Conservation (phyloP, 2,797 vertebrate genomes). For the Sebastes miniatus region DNA sequence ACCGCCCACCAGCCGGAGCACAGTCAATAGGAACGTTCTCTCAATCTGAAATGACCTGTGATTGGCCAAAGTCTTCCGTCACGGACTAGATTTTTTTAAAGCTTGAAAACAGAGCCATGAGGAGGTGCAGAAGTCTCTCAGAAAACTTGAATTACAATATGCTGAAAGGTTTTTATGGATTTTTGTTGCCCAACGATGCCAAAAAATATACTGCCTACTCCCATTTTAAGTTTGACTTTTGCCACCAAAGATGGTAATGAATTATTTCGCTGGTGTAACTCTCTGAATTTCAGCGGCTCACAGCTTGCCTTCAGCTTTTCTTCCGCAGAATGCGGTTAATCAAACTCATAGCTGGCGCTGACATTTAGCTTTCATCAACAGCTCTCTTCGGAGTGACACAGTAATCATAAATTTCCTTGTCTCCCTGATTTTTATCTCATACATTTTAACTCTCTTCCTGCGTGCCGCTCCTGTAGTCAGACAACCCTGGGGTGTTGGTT, state of each 20-base stretch:
- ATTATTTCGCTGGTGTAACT: neutral
- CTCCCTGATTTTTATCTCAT: conserved; percentile 58
- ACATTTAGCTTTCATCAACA: conserved; percentile 60
- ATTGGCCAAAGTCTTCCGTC: too few species aligned
- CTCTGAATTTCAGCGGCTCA: conserved; percentile 9
- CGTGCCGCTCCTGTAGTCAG: conserved; percentile 29
- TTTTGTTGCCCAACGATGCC: neutral
- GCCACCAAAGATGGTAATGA: neutral
- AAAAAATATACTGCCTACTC: neutral
- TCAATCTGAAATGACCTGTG: too few species aligned
- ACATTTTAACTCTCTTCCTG: conserved; percentile 38
- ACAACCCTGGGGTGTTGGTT: conserved; percentile 60
- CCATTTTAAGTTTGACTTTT: neutral
- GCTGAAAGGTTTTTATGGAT: too few species aligned
- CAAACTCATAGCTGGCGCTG: conserved; percentile 48
- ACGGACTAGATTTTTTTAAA: too few species aligned
- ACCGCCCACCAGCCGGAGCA: too few species aligned
- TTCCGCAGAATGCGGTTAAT: conserved; percentile 51
- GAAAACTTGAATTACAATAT: too few species aligned
- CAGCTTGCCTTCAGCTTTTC: conserved; percentile 41
- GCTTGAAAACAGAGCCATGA: too few species aligned
- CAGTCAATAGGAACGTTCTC: too few species aligned
- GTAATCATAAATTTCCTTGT: conserved; percentile 56
- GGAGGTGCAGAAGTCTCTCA: too few species aligned
- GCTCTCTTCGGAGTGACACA: conserved; percentile 49